Evolutionary conservation across 2,888 invertebrate species (phyloP), one percentile per base, ranked within the genome.

Genomic region (Epiblema foenella): DNA sequence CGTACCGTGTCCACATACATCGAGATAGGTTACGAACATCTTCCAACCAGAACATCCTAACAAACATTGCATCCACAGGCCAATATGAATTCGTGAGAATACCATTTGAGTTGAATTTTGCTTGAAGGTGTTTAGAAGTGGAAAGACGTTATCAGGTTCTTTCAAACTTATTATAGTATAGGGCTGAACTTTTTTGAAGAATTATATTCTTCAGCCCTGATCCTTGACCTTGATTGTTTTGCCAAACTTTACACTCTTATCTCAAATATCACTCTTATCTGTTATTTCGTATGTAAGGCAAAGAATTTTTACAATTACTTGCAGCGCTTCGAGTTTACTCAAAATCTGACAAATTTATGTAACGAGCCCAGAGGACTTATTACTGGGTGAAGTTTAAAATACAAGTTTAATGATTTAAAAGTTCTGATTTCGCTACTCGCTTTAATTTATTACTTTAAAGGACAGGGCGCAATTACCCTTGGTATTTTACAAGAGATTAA

Each of bases 11-110:
- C 79, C 84, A 85, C 89, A 90, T 90, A 89, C 83, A 81, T 83
- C 85, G 86, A 89, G 90, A 90, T 91, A 92, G 87, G n/a, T n/a
- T n/a, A n/a, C 87, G 85, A 82, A 84, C 83, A 84, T 78, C 74
- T 68, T 73, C 66, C 71, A 69, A 54, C 33, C 72, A 70, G 75
- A 85, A 85, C 74, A 79, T 74, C 83, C 0, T 73, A 85, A 78
- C 72, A 68, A 37, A 68, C 42, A 56, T 52, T 20, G 0, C 56
- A 20, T n/a, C 0, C 0, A 3, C 33, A 68, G 37, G 5, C 2
- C 11, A 80, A 75, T 74, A 15, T 17, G 1, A 64, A 74, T 73
- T 62, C 78, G 72, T 4, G 0, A 0, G 0, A 1, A 0, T 0
- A 0, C 0, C 0, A 0, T 3, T 77, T 80, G 58, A 37, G 73